Evolutionary conservation across 2,888 invertebrate genomes (phyloP).

Genomic region (Papilio gigon): DNA sequence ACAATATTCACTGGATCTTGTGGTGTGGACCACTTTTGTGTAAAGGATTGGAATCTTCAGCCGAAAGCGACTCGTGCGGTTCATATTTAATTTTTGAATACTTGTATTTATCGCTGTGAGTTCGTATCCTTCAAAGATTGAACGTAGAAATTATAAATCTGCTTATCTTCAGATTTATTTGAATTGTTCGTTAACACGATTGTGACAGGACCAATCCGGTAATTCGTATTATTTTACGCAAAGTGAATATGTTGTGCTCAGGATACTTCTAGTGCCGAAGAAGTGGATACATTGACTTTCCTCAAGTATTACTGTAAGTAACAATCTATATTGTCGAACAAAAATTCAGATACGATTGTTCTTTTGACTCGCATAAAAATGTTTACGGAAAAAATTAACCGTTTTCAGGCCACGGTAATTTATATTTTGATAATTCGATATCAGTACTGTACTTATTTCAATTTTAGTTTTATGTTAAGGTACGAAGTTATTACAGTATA

Average conservation of each 20-base stretch:
- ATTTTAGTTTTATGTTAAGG: not conserved
- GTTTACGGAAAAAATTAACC: slow-evolving; percentile 11
- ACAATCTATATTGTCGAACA: slow-evolving; percentile 11
- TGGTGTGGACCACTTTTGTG: slow-evolving; percentile 52
- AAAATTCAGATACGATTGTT: not conserved
- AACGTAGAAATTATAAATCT: slow-evolving; percentile 44
- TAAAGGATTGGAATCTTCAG: slow-evolving; percentile 48
- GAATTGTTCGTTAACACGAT: slow-evolving; percentile 49
- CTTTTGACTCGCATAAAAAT: slow-evolving; percentile 26
- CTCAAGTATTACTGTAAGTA: slow-evolving; percentile 46
- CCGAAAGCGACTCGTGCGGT: slow-evolving; percentile 47
- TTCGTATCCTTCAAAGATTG: slow-evolving; percentile 51
- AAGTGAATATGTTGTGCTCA: slow-evolving; percentile 62
- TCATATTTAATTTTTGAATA: slow-evolving; percentile 44
- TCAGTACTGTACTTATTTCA: slow-evolving; percentile 8
- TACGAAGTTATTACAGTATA: slow-evolving; percentile 13
- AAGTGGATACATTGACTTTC: slow-evolving; percentile 45
- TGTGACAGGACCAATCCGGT: slow-evolving; percentile 57
- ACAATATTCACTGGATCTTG: slow-evolving; percentile 52
- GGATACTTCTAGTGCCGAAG: slow-evolving; percentile 58
- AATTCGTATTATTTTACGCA: slow-evolving; percentile 57
- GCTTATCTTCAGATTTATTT: slow-evolving; percentile 44
- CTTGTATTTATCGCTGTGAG: slow-evolving; percentile 47
- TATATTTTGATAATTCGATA: not conserved
- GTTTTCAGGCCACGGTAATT: slow-evolving; percentile 5